Evolutionary conservation across 1,140 invertebrate species (phyloP).

Genomic region (Sminthurides bifidus): DNA sequence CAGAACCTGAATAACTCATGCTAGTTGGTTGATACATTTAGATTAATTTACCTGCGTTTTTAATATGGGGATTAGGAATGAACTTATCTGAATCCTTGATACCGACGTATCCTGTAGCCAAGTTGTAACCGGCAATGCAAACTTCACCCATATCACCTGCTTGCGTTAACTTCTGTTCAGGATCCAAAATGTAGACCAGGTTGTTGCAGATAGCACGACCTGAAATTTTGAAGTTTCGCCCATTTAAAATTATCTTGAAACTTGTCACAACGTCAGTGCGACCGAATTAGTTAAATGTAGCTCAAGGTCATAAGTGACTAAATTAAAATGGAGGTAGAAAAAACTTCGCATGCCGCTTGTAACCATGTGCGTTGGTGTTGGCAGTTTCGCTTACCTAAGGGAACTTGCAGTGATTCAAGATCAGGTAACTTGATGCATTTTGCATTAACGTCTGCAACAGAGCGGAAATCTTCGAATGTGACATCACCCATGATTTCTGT

Average conservation of each 20-base stretch:
- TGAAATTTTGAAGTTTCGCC: conserved; percentile 32
- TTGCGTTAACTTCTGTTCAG: conserved; percentile 51
- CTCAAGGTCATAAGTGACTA: too few relatives aligned
- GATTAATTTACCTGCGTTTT: conserved; percentile 48
- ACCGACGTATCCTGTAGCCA: conserved; percentile 66
- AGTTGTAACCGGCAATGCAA: conserved; percentile 60
- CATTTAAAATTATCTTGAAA: not conserved
- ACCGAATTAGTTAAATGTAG: not conserved
- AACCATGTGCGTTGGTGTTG: not conserved
- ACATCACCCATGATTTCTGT: conserved; percentile 78
- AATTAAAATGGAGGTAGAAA: too few relatives aligned
- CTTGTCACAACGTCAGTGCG: not conserved
- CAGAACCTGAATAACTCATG: too few relatives aligned
- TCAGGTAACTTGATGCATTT: conserved; percentile 46
- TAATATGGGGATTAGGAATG: conserved; percentile 53
- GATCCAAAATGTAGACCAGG: conserved; percentile 61
- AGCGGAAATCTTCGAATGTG: conserved; percentile 48
- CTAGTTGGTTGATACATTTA: not conserved
- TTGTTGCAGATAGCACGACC: conserved; percentile 63
- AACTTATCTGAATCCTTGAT: conserved; percentile 58
- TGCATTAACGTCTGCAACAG: conserved; percentile 44
- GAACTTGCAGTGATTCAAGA: conserved; percentile 42
- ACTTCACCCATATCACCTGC: conserved; percentile 63
- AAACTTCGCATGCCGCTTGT: not conserved
- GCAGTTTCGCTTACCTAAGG: not conserved